These are phyloP conservation scores for Lymantria dispar DNA, from an alignment of 2,888 invertebrate genomes.

Conservation along the genomic window DNA sequence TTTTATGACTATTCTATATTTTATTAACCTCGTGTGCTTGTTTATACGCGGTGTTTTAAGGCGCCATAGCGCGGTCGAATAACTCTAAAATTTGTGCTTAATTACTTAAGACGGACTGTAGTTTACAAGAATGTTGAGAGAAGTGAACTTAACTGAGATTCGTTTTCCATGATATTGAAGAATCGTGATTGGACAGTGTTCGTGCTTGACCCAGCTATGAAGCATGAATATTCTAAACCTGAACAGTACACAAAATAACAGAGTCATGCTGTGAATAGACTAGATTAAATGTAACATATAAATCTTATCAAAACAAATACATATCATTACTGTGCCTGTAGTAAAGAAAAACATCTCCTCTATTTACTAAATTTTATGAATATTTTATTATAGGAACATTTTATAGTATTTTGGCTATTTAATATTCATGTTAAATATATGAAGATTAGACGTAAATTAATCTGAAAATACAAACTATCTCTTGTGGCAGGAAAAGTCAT, in stretches of 20 bases:
- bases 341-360: slow-evolving; percentile 43
- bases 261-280: slow-evolving; percentile 32
- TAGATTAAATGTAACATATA: slow-evolving; percentile 46
- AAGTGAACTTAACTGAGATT: slow-evolving; percentile 28
- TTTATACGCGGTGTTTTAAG: slow-evolving; percentile 40
- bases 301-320: slow-evolving; percentile 61
- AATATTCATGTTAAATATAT: slow-evolving; percentile 22
- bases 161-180: slow-evolving; percentile 19
- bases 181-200: slow-evolving; percentile 6
- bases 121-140: slow-evolving; percentile 31
- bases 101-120: slow-evolving; percentile 33
- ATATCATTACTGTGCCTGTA: slow-evolving; percentile 79
- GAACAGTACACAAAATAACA: slow-evolving; percentile 28
- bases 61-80: slow-evolving; percentile 57
- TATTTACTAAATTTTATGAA: slow-evolving; percentile 43
- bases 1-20: slow-evolving; percentile 5
- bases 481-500: slow-evolving; percentile 22
- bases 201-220: slow-evolving; percentile 20
- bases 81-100: slow-evolving; percentile 46
- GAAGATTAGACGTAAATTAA: slow-evolving; percentile 16
- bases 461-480: slow-evolving; percentile 28
- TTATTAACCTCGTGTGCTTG: slow-evolving; percentile 22
- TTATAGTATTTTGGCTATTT: slow-evolving; percentile 37
- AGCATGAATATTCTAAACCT: slow-evolving; percentile 19
- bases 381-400: slow-evolving; percentile 34